Evolutionary conservation across 2,888 invertebrate genomes (phyloP), one percentile per base, ranked within the genome.

Genomic region (Melolontha melolontha): DNA sequence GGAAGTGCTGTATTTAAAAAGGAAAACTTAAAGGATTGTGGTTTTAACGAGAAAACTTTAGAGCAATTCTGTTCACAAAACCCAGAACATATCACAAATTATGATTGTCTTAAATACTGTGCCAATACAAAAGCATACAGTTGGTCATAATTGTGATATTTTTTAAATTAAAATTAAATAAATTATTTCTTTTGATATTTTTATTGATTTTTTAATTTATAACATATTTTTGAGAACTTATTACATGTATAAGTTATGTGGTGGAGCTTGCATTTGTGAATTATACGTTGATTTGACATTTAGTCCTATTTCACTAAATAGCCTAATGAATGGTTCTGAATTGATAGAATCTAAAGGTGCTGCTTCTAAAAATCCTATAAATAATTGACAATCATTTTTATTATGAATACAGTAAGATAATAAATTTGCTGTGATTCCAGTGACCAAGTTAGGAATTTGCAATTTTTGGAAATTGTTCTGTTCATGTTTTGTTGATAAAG

Each of bases 21-120:
- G 77, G 93, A 94, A 82, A 95, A 94, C 83, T 86, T 96, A n/a
- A 92, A 92, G 0, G 96, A 95, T 81, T 95, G 95, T 79, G 96
- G 96, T 5, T 85, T 95, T 34, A 88, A 84, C 71, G 82, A 87
- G 6, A 84, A 85, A 22, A 84, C 91, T 78, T 81, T 92, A n/a
- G 86, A 88, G 73, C 85, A 87, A 68, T 91, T 92, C 81, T 92
- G 92, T 78, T 86, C 86, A 0, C 79, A 87, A 0, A 87, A 91
- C 77, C 83, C 85, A 0, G 78, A 79, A 12, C 75, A 84, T 7
- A 84, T 90, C 12, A 82, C 85, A 73, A 82, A 86, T 52, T 79
- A 91, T 29, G 91, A 92, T 75, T 89, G 89, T 78, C 83, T 91
- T 34, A 91, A 90, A 75, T 91, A 50, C 12, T 66, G 66, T 50